Conservation (phyloP, 1,140 invertebrate species). For the Maconellicoccus hirsutus region DNA sequence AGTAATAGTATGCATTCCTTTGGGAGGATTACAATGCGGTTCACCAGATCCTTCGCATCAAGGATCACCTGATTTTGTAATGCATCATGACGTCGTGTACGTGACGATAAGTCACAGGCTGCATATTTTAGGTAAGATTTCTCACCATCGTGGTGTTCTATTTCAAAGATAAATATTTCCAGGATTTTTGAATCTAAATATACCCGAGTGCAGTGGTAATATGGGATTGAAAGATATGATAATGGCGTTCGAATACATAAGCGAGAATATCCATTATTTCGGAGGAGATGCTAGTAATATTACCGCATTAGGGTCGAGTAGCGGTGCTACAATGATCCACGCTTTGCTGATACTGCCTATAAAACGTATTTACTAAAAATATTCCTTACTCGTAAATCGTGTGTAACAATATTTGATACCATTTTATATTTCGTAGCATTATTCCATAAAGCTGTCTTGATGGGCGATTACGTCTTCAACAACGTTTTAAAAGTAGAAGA, state of each 20-base stretch:
- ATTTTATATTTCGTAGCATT: not conserved
- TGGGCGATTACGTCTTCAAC: too few relatives aligned
- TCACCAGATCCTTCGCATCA: not conserved
- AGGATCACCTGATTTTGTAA: not conserved
- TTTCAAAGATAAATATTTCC: too few relatives aligned
- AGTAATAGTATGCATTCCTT: not conserved
- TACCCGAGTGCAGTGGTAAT: conserved; percentile 52
- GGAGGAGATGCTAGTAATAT: conserved; percentile 59
- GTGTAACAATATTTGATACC: too few relatives aligned
- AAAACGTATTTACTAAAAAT: too few relatives aligned
- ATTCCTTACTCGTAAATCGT: too few relatives aligned
- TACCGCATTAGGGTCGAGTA: conserved; percentile 54
- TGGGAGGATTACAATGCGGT: not conserved
- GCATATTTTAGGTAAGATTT: conserved; percentile 1
- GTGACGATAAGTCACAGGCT: not conserved
- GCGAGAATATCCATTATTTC: conserved; percentile 55
- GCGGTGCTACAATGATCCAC: conserved; percentile 49
- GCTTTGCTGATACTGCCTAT: conserved; percentile 41
- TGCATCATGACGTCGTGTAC: not conserved
- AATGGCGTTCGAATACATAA: conserved; percentile 54
- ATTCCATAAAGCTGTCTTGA: too few relatives aligned
- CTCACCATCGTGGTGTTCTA: not conserved
- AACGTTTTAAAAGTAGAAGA: too few relatives aligned
- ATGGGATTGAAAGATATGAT: conserved; percentile 65
- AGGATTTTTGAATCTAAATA: conserved; percentile 44